Conservation (phyloP, 2,888 invertebrate species). For the Tipula helvola region DNA sequence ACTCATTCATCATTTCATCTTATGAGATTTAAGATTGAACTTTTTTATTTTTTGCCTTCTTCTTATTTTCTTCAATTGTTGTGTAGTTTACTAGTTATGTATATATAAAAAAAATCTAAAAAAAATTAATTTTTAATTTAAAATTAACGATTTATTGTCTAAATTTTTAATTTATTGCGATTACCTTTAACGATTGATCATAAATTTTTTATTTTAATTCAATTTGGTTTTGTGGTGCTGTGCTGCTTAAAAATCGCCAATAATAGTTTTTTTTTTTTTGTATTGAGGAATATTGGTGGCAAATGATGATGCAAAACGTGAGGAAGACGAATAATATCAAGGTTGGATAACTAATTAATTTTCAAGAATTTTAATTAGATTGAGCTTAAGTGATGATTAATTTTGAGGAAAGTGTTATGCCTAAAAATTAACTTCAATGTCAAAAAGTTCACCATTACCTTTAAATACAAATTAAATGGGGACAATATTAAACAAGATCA, state of each 20-base stretch:
- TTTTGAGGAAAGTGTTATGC: too few species aligned
- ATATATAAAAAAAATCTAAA: background rate
- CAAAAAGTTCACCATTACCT: too few species aligned
- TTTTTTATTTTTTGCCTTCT: background rate
- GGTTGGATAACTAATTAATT: background rate
- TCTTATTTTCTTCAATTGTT: constrained; percentile 4
- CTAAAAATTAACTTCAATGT: too few species aligned
- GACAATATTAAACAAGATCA: too few species aligned
- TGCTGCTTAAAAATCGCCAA: background rate
- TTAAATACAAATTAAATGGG: too few species aligned
- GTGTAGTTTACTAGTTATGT: background rate
- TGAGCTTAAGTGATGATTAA: too few species aligned
- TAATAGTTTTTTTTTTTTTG: background rate
- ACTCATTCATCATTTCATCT: background rate
- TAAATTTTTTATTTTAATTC: background rate
- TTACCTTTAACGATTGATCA: background rate
- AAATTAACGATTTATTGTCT: background rate
- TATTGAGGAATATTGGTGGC: background rate
- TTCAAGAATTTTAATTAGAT: too few species aligned
- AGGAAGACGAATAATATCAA: background rate
- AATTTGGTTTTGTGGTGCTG: background rate
- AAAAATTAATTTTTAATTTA: background rate
- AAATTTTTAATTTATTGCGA: background rate
- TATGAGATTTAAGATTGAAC: background rate
- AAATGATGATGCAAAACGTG: background rate